Base-by-base conservation (phyloP, 1,140 invertebrate species). In the Megalopta genalis region DNA sequence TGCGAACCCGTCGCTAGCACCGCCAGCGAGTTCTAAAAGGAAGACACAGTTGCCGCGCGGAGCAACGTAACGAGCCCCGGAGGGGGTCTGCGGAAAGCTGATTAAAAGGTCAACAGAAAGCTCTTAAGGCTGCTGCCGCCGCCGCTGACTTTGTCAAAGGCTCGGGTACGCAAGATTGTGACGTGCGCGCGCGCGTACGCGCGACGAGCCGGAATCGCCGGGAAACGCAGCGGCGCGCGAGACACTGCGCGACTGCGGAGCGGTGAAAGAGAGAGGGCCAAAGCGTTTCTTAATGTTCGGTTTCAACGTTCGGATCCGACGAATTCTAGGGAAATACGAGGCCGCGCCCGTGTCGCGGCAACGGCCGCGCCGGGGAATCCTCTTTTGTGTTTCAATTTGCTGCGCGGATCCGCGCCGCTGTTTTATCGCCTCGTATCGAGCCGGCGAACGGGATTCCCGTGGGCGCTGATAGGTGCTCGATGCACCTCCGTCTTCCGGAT, bases 361-460 rank as follows among this genome's bases (percentile, higher is more conserved):
- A 14, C 27, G 39, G 23, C 9, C 60, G 60, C 10, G 4, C 25
- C 60, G 14, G 60, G 25, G 60, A 63, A 63, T 63, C 60, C 60
- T 63, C 60, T 63, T 37, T 63, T 32, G 60, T 32, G 60, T 63
- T 63, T 63, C 60, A 63, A 63, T 63, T 63, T 63, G 60, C 60
- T 18, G 25, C 25, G 60, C 27, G 25, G 60, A 63, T 63, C 60
- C 60, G 16, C 60, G 27, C 6, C 25, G 60, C 25, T 37, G 60
- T 37, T 63, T 63, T 63, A 63, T 63, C 60, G 60, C 8, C 27
- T 18, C 25, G 27, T 63, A 16, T 18, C 32, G 60, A 14, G 16
- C 3, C 60, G 14, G 27, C 27, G 60, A 63, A 63, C 25, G 60
- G n/a, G 60, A 63, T 63, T 63, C 37, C 27, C 60, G 60, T 37